Evolutionary conservation across 2,888 invertebrate species (phyloP).

Genomic region (Lasiommata megera): DNA sequence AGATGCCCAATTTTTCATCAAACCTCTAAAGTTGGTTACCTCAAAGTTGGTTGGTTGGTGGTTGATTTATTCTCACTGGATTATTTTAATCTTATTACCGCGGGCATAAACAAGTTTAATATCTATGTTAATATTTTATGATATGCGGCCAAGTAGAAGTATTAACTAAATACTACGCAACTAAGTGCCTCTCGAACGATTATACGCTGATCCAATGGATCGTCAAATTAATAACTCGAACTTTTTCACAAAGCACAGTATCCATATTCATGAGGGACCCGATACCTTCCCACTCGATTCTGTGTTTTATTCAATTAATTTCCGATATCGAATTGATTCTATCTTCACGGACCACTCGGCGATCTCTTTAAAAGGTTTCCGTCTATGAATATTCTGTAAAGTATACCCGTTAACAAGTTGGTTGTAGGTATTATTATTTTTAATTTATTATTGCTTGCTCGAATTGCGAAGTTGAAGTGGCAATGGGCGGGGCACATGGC

Average conservation of each 20-base stretch:
- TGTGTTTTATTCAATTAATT: slow-evolving; percentile 75
- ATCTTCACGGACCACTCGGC: slow-evolving; percentile 37
- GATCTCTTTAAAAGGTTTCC: slow-evolving; percentile 31
- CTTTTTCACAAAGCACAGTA: slow-evolving; percentile 54
- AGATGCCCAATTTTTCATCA: too few relatives aligned
- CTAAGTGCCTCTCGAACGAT: not conserved
- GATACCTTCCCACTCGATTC: slow-evolving; percentile 47
- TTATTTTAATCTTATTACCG: too few relatives aligned
- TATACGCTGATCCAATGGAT: slow-evolving; percentile 17
- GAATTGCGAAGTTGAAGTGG: too few relatives aligned
- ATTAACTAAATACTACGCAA: not conserved
- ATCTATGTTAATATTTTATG: too few relatives aligned
- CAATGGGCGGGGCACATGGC: too few relatives aligned
- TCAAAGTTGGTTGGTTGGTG: too few relatives aligned
- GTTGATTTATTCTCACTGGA: too few relatives aligned
- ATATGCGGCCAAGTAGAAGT: too few relatives aligned
- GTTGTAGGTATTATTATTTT: too few relatives aligned
- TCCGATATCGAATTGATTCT: slow-evolving; percentile 52
- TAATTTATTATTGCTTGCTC: too few relatives aligned
- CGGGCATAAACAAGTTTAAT: too few relatives aligned
- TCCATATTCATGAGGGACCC: slow-evolving; percentile 69
- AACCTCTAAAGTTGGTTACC: too few relatives aligned
- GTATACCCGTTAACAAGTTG: slow-evolving; percentile 5
- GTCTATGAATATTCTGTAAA: slow-evolving; percentile 8
- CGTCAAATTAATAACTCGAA: slow-evolving; percentile 37